Conservation (phyloP, 2,888 invertebrate species). For the Tetranychus truncatus region DNA sequence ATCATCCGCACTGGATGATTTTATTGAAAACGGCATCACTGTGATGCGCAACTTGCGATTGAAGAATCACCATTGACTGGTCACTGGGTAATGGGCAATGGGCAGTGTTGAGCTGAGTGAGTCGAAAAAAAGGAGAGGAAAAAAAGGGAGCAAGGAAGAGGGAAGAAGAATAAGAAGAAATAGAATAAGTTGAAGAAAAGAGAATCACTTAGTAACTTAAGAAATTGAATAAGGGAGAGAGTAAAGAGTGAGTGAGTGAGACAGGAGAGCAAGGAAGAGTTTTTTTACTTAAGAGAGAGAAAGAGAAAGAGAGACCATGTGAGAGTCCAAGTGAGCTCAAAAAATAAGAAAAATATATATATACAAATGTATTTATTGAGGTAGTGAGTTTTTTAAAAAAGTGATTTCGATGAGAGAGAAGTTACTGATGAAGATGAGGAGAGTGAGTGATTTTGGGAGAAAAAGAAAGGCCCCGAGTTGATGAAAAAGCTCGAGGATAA, state of each 20-base stretch:
- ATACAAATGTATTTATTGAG: background rate
- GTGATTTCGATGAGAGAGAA: background rate
- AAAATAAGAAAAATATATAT: too few relatives aligned
- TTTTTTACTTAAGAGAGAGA: too few relatives aligned
- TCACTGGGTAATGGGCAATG: background rate
- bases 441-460: background rate
- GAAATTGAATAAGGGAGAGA: background rate
- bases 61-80: background rate
- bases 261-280: too few relatives aligned
- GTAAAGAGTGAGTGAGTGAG: background rate
- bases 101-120: background rate
- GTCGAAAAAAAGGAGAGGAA: background rate
- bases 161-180: background rate
- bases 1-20: too few relatives aligned
- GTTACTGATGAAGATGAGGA: background rate
- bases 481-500: constrained; percentile 8
- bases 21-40: background rate
- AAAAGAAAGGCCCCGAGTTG: background rate
- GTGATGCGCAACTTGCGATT: background rate
- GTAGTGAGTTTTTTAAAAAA: background rate
- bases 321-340: too few relatives aligned
- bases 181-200: background rate
- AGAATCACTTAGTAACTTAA: background rate
- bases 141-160: background rate
- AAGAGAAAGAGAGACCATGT: too few relatives aligned